Evolutionary conservation across 2,113 vertebrate genomes (phyloP).

Genomic region (Oryzias curvinotus): DNA sequence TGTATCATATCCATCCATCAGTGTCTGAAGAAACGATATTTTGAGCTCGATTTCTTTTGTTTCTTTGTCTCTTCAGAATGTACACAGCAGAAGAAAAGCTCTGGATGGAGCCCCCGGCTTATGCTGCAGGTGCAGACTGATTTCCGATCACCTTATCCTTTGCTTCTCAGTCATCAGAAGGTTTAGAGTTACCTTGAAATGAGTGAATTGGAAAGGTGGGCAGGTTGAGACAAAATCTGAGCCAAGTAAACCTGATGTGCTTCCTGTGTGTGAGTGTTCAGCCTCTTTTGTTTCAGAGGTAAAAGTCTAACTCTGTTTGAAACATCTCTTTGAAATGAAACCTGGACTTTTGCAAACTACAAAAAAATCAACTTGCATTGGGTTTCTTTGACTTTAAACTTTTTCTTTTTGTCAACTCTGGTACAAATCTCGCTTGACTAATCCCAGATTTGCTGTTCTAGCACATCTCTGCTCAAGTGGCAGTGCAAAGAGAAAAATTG

Average conservation of each 20-base stretch:
- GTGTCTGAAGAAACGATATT: constrained; percentile 12
- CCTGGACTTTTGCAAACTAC: neutral
- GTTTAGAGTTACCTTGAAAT: constrained; percentile 49
- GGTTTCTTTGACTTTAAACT: neutral
- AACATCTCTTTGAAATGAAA: neutral
- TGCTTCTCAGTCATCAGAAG: constrained; percentile 58
- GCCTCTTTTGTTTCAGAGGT: constrained; percentile 2
- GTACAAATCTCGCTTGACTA: neutral
- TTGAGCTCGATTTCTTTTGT: neutral
- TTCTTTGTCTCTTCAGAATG: constrained; percentile 6
- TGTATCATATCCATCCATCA: constrained; percentile 1
- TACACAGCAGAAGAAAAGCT: constrained; percentile 16
- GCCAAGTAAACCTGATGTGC: neutral
- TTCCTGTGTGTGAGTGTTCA: neutral
- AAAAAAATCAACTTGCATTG: constrained; percentile 5
- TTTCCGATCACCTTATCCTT: constrained; percentile 28
- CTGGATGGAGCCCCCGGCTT: constrained; percentile 35
- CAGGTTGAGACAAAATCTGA: constrained; percentile 25
- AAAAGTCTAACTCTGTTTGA: neutral
- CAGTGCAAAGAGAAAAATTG: constrained; percentile 42
- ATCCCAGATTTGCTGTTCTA: constrained; percentile 16
- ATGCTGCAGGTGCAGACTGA: constrained; percentile 59
- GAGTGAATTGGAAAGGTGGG: constrained; percentile 29
- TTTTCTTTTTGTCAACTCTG: too few species aligned
- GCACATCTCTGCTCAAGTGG: constrained; percentile 15